Evolutionary conservation across 2,888 invertebrate species (phyloP).

Genomic region (Capitulum mitella): DNA sequence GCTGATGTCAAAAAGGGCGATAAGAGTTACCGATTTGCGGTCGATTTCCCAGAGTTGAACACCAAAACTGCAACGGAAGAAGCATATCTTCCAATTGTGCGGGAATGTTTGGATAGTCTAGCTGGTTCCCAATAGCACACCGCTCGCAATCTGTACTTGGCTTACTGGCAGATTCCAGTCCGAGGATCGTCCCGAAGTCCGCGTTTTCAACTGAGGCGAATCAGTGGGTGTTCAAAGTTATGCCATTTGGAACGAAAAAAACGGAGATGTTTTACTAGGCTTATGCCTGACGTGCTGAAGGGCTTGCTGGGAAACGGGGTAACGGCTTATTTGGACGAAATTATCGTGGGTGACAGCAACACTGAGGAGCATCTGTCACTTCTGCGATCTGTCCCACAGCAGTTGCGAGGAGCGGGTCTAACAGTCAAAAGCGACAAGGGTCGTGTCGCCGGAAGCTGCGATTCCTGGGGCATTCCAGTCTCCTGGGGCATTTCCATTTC

Average conservation of each 20-base stretch:
- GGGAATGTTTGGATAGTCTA: background rate
- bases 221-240: background rate
- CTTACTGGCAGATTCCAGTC: background rate
- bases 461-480: no score
- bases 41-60: background rate
- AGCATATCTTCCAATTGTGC: background rate
- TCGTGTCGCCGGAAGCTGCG: no score
- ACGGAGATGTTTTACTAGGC: no score
- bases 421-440: no score
- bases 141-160: background rate
- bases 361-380: no score
- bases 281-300: no score
- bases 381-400: no score
- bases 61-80: background rate
- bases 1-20: background rate
- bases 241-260: background rate
- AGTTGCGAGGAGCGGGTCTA: no score
- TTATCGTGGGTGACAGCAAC: no score
- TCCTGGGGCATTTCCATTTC: no score
- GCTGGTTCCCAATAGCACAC: background rate
- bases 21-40: constrained; percentile 34
- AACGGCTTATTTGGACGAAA: no score
- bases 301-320: no score
- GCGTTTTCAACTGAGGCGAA: background rate
- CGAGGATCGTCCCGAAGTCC: background rate